Conservation (phyloP, 2,888 invertebrate genomes). For the Zhuqinia jingwanae region DNA sequence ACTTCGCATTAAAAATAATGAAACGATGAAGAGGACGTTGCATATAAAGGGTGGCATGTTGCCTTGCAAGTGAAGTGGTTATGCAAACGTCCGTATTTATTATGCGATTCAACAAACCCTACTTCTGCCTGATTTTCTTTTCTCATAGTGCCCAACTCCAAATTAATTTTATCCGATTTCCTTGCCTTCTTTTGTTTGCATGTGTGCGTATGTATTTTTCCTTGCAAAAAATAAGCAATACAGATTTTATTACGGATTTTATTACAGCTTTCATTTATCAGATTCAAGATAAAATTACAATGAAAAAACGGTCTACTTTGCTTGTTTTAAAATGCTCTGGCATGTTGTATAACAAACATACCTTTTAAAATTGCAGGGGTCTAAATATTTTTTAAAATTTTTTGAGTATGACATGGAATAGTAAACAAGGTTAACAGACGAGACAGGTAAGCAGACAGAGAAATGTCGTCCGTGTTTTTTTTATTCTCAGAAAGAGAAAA, state of each 20-base stretch:
- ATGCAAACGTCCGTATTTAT: background rate
- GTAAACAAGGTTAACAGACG: background rate
- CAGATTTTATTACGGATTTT: background rate
- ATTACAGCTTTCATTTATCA: no score
- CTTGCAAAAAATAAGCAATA: background rate
- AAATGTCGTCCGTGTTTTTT: background rate
- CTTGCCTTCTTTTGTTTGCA: background rate
- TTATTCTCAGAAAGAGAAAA: background rate
- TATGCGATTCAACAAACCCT: conserved; percentile 18
- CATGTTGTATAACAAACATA: no score
- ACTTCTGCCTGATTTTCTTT: conserved; percentile 26
- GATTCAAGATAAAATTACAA: no score
- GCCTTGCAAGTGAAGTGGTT: background rate
- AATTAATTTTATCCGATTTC: conserved; percentile 23
- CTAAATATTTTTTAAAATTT: background rate
- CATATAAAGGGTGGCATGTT: background rate
- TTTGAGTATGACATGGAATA: background rate
- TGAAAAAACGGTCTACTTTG: no score
- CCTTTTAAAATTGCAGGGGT: no score
- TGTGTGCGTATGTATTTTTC: background rate
- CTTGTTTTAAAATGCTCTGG: no score
- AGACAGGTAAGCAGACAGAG: conserved; percentile 17
- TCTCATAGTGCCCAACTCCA: conserved; percentile 26
- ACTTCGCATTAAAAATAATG: background rate
- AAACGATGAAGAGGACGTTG: background rate